A percentile compares a stretch with the other conserved stretches of the same genome.
Conservation (phyloP, 2,113 vertebrate genomes). For the Morphnarchus princeps region DNA sequence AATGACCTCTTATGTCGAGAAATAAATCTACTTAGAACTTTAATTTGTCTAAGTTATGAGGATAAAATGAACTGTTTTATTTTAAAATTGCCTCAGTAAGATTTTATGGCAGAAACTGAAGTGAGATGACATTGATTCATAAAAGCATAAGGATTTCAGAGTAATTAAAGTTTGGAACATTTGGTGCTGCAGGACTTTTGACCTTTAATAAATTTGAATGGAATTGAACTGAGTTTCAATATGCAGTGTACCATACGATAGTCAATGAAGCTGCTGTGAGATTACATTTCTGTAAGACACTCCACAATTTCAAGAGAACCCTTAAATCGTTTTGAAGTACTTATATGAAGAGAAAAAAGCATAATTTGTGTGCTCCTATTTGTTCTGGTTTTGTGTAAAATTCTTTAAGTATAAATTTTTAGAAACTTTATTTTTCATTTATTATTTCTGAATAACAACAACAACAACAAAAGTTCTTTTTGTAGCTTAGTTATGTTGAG, state of each 20-base stretch:
- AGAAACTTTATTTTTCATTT: neutral
- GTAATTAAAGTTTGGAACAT: neutral
- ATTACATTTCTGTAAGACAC: neutral
- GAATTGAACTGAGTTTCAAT: neutral
- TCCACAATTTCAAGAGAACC: neutral
- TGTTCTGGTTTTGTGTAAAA: neutral
- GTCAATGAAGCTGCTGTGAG: neutral
- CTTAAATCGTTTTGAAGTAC: neutral
- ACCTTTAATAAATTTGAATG: constrained; percentile 1
- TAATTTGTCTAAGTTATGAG: neutral
- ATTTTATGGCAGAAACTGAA: neutral
- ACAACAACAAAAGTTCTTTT: neutral
- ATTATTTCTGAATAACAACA: neutral
- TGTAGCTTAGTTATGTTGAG: neutral
- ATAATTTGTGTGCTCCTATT: neutral
- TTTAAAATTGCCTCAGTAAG: neutral
- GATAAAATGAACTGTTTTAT: neutral
- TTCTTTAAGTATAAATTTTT: neutral
- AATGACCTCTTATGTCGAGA: neutral
- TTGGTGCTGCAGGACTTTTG: neutral
- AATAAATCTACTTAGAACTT: neutral
- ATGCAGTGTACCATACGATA: neutral
- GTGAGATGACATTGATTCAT: neutral
- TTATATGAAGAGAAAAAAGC: neutral
- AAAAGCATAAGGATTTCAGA: neutral